phyloP scores from a whole-genome alignment of 2,113 vertebrate species.

The Poeciliopsis retropinna region DNA sequence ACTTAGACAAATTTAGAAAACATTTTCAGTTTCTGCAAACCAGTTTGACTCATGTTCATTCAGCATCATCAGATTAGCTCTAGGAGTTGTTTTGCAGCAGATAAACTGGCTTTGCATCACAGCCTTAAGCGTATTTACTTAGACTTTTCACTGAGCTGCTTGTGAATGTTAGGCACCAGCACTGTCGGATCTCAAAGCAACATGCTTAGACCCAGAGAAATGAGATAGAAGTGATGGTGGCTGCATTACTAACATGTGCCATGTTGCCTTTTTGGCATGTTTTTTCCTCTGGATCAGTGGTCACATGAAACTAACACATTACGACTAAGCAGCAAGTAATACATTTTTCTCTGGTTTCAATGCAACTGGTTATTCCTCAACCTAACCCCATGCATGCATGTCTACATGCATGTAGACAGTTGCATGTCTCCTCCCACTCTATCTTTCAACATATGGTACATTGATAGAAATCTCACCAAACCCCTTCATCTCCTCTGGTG shows the following conservation, averaged over 20 bases:
- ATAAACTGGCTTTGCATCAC: constrained; percentile 40
- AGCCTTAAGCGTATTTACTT: constrained; percentile 54
- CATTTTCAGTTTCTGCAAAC: no score
- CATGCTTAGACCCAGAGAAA: constrained; percentile 34
- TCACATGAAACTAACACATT: constrained; percentile 70
- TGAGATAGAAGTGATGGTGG: constrained; percentile 40
- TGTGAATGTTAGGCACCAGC: constrained; percentile 43
- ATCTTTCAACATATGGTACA: constrained; percentile 47
- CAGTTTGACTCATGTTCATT: constrained; percentile 27
- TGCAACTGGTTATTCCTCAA: constrained; percentile 70
- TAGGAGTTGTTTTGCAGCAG: constrained; percentile 17
- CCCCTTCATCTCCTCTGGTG: constrained; percentile 39
- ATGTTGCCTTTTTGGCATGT: constrained; percentile 41
- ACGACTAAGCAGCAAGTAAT: constrained; percentile 77
- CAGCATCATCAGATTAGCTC: constrained; percentile 26
- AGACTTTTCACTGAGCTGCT: constrained; percentile 55
- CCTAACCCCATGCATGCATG: no score
- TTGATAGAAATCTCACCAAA: constrained; percentile 62
- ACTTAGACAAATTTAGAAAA: background rate
- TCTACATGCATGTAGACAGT: constrained; percentile 41
- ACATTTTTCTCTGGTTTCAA: constrained; percentile 68
- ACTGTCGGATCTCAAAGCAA: constrained; percentile 54
- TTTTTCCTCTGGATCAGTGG: constrained; percentile 39
- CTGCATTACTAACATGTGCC: background rate
- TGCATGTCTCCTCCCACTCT: constrained; percentile 44